Evolutionary conservation across 1,140 invertebrate species (phyloP).

Genomic region (Batillaria attramentaria): DNA sequence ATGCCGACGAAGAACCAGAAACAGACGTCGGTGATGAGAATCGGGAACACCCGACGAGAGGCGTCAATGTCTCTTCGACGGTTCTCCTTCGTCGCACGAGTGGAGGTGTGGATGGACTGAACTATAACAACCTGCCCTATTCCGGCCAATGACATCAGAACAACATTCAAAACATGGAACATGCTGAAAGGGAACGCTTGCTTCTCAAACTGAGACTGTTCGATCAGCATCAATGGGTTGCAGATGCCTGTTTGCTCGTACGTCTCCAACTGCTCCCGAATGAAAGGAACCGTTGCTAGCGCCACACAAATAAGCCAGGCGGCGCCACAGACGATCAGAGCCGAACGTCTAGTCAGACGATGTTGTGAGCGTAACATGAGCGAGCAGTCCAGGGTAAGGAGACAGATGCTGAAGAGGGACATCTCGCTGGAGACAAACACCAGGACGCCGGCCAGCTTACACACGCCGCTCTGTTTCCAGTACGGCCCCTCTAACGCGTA

Average conservation of each 20-base stretch:
- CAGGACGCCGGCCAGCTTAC: conserved; percentile 56
- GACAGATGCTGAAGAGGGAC: conserved; percentile 52
- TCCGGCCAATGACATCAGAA: conserved; percentile 40
- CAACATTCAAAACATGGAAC: conserved; percentile 45
- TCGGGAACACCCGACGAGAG: conserved; percentile 36
- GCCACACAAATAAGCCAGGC: conserved; percentile 33
- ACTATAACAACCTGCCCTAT: conserved; percentile 45
- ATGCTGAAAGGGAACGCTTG: conserved; percentile 42
- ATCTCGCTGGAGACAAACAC: conserved; percentile 55
- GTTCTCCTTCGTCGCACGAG: neutral
- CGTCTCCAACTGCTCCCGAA: conserved; percentile 26
- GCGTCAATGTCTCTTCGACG: conserved; percentile 31
- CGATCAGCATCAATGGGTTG: conserved; percentile 45
- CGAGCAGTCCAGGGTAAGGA: conserved; percentile 60
- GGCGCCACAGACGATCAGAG: conserved; percentile 3
- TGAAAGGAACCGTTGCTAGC: conserved; percentile 33
- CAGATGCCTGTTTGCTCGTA: conserved; percentile 48
- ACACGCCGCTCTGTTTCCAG: conserved; percentile 52
- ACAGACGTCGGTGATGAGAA: conserved; percentile 38
- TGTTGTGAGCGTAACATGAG: conserved; percentile 46
- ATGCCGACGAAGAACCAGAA: conserved; percentile 40
- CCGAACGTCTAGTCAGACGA: conserved; percentile 32
- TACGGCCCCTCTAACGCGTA: conserved; percentile 49
- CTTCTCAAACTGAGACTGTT: conserved; percentile 21
- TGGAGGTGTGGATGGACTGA: conserved; percentile 19